A percentile compares a stretch with the other conserved stretches of the same genome.
phyloP scores from a whole-genome alignment of 2,888 invertebrate genomes.

The Erebia epiphron region DNA sequence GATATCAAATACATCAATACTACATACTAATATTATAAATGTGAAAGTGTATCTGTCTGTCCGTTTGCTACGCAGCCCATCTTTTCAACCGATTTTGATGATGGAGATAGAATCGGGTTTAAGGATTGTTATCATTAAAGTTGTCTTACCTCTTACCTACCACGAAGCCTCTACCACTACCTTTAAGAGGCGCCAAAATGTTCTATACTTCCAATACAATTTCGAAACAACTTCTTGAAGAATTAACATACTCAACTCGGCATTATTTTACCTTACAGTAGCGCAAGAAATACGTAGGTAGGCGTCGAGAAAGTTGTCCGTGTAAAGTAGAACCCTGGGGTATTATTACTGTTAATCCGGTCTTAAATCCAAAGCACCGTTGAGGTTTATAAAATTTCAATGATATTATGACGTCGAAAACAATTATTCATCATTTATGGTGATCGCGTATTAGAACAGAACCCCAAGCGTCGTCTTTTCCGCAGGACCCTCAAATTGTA shows the following conservation, averaged over 20 bases:
- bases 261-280: not conserved
- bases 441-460: not conserved
- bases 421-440: not conserved
- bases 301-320: slow-evolving; percentile 5
- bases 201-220: slow-evolving; percentile 1
- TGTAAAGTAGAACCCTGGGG: not conserved
- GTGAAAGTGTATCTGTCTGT: not conserved
- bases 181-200: not conserved
- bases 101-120: too few relatives aligned
- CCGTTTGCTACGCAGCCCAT: too few relatives aligned
- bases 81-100: too few relatives aligned
- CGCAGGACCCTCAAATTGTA: not conserved
- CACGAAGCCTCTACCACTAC: too few relatives aligned
- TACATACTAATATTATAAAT: not conserved
- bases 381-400: not conserved
- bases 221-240: not conserved
- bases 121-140: too few relatives aligned
- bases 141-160: too few relatives aligned
- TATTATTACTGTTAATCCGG: slow-evolving; percentile 7
- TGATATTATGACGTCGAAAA: not conserved
- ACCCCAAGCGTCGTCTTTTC: not conserved
- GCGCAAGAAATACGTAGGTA: slow-evolving; percentile 6
- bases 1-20: too few relatives aligned
- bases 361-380: not conserved
- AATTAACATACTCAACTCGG: not conserved